Conservation (phyloP, 1,140 invertebrate species). For the Ceratosolen fusciceps region DNA sequence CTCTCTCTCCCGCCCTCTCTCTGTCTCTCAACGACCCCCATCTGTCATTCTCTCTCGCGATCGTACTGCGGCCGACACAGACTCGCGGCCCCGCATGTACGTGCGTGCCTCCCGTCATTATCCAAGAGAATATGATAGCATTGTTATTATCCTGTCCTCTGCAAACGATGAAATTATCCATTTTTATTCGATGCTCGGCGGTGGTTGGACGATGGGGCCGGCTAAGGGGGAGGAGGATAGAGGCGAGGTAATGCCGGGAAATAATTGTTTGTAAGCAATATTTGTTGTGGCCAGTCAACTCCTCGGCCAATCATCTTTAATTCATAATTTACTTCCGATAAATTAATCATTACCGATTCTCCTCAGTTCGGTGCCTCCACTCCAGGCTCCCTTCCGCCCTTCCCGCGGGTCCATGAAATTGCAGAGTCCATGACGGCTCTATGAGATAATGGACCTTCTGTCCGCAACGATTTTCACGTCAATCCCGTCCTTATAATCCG, state of each 20-base stretch:
- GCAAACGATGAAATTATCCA: neutral
- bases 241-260: too few species aligned
- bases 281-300: neutral
- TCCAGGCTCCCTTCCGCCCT: too few species aligned
- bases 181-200: neutral
- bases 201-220: too few species aligned
- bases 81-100: neutral
- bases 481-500: too few species aligned
- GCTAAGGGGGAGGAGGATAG: too few species aligned
- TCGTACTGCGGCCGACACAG: neutral
- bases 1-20: neutral
- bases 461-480: too few species aligned
- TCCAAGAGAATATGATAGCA: neutral
- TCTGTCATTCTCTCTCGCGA: too few species aligned
- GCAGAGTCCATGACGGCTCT: too few species aligned
- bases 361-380: too few species aligned
- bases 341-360: too few species aligned
- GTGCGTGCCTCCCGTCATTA: constrained; percentile 5
- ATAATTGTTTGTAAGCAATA: neutral
- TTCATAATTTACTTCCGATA: neutral
- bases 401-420: too few species aligned
- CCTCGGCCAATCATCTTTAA: neutral
- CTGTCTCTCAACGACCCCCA: neutral
- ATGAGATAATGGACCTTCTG: too few species aligned
- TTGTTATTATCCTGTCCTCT: neutral